These are phyloP conservation scores for Piliocolobus tephrosceles DNA, from an alignment of 2,113 vertebrate species.

Conservation along the genomic window DNA sequence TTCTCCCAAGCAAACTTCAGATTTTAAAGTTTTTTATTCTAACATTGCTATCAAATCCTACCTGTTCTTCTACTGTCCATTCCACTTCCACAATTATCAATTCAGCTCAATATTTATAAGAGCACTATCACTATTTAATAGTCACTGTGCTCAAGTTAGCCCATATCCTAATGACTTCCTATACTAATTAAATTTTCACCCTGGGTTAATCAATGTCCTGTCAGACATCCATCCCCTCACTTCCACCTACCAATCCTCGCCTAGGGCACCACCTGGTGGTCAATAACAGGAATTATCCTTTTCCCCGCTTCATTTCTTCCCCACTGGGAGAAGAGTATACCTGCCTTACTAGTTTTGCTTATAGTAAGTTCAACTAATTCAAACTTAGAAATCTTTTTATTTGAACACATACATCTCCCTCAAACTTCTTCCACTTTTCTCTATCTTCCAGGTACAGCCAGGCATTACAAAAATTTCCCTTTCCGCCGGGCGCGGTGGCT, in stretches of 20 bases:
- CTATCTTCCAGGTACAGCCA: not conserved
- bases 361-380: not conserved
- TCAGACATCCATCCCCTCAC: not conserved
- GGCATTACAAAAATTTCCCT: not conserved
- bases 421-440: not conserved
- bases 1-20: not conserved
- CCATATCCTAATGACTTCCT: not conserved
- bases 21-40: not conserved
- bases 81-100: not conserved
- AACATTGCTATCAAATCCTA: not conserved
- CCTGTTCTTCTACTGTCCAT: not conserved
- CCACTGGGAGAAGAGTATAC: not conserved
- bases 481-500: not conserved
- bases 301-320: not conserved
- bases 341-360: not conserved
- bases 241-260: not conserved
- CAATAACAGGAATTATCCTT: slow-evolving; percentile 6
- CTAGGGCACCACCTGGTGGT: slow-evolving; percentile 63
- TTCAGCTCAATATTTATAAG: not conserved
- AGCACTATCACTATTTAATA: not conserved
- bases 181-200: not conserved
- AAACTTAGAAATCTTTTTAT: slow-evolving; percentile 26
- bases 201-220: not conserved
- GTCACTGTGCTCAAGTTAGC: not conserved
- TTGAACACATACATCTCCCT: not conserved